Percentiles rank a stretch among this genome's conserved stretches.
Conservation (phyloP, 2,113 vertebrate species). For the Ia io region DNA sequence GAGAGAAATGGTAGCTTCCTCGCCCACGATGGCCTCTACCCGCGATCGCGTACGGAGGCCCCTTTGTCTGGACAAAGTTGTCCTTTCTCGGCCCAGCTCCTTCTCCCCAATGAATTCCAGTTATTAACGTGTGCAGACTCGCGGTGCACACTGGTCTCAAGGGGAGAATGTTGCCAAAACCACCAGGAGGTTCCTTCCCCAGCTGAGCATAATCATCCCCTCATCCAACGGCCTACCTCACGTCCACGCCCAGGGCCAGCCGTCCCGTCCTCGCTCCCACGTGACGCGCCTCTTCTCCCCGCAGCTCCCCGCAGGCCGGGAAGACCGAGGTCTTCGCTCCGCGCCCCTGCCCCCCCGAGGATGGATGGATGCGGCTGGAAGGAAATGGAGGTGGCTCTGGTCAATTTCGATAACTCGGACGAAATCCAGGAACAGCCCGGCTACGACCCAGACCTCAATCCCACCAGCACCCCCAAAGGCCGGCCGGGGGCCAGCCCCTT, state of each 20-base stretch:
- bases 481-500: conserved; percentile 85
- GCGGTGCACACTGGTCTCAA: not conserved
- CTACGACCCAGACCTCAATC: conserved; percentile 80
- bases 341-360: conserved; percentile 75
- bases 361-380: conserved; percentile 85
- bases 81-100: not conserved
- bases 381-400: conserved; percentile 93
- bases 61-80: not conserved
- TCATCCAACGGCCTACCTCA: not conserved
- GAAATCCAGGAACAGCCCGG: conserved; percentile 88
- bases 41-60: rapidly evolving
- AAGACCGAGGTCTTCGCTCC: conserved; percentile 64
- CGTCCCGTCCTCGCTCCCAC: not conserved
- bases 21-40: not conserved
- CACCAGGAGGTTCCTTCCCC: not conserved
- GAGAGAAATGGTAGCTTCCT: not conserved
- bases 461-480: conserved; percentile 74
- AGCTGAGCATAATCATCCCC: not conserved
- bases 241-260: not conserved
- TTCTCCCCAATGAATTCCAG: not conserved
- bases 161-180: not conserved
- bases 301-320: conserved; percentile 72
- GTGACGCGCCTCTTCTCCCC: conserved; percentile 2
- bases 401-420: conserved; percentile 90
- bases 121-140: not conserved